Base-by-base conservation (phyloP, 2,797 vertebrate species). In the Malurus splendens region DNA sequence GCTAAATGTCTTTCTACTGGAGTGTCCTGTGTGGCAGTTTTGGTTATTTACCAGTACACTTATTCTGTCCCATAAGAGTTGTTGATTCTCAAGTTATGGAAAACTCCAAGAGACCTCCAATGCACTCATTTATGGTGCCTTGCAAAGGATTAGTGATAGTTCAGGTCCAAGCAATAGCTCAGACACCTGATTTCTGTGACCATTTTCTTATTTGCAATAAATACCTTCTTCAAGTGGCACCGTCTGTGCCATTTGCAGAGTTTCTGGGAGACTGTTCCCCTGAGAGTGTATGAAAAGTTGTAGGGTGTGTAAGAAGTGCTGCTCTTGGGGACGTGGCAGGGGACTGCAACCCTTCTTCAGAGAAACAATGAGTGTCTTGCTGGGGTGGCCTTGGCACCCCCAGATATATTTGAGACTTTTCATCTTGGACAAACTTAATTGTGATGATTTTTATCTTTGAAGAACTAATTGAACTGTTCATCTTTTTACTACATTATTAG, bases 341-440 rank as follows among this genome's bases (percentile, higher is more conserved):
- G 19, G 13, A 23, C 5, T 2, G n/a, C 1, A 7, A 30, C 6
- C 1, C 60, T 45, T 42, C 14, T 64, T 42, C 12, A 59, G 62
- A 71, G 38, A 32, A 70, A 30, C 12, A 10, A 73, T 9, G 8
- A 15, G 5, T 23, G 88, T 76, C 61, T 70, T 89, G 6, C 42
- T 64, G 66, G 38, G 10, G 1, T 52, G 62, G 15, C 38, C 62
- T 73, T 93, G 82, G 25, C 10, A 5, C 16, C 25, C 32, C 7
- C 32, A 38, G 33, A 12, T 45, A 18, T 8, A 3, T 62, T 83
- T 54, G 56, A 39, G 48, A 59, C 10, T 42, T 54, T 59, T 52
- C 8, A 39, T 56, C 20, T 64, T 0, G 0, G 48, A 15, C 20
- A 65, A 73, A 77, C 12, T 33, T 88, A 1, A 20, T 23, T 38